Base-by-base conservation (phyloP, 2,797 vertebrate genomes). In the Carduelis carduelis region DNA sequence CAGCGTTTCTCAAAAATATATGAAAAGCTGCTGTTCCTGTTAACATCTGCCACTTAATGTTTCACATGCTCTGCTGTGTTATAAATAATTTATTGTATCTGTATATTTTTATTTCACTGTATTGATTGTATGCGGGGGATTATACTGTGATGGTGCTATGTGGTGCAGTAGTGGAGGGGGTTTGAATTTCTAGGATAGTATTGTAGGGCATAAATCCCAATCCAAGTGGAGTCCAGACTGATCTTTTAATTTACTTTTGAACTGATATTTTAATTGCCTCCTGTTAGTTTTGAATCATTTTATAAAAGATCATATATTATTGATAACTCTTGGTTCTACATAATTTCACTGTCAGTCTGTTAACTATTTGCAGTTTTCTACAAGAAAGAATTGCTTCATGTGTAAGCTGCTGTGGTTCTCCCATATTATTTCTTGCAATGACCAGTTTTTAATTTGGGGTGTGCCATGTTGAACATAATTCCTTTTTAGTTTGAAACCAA, bases 41-140 rank as follows among this genome's bases (percentile, higher is more conserved):
- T 94, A 91, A 81, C 87, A 83, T 87, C 93, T 94, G 79, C 82
- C 78, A 44, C 72, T 81, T 92, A 65, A 59, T 12, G 4, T 71
- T 71, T 83, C 72, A 11, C 35, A 5, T 92, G 41, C 65, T 92
- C 79, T 71, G 65, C 90, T 37, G 2, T 57, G 78, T 59, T 78
- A 55, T 55, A 78, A 95, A 83, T 83, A 47, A 75, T 87, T 43
- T 85, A 82, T 92, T 83, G 3, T 78, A 50, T 50, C 53, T 81
- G 46, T 72, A 16, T 80, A 26, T 55, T 89, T 93, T 69, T 59
- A 63, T 93, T 91, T 86, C 59, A 5, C 44, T 52, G 14, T 39
- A 74, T 47, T 1, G 3, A 8, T 72, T 32, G 2, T 8, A 7
- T 21, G n/a, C 23, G 17, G 57, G 30, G 41, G 24, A 15, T 72